Conservation (phyloP, 2,797 vertebrate genomes). For the Semaprochilodus insignis region DNA sequence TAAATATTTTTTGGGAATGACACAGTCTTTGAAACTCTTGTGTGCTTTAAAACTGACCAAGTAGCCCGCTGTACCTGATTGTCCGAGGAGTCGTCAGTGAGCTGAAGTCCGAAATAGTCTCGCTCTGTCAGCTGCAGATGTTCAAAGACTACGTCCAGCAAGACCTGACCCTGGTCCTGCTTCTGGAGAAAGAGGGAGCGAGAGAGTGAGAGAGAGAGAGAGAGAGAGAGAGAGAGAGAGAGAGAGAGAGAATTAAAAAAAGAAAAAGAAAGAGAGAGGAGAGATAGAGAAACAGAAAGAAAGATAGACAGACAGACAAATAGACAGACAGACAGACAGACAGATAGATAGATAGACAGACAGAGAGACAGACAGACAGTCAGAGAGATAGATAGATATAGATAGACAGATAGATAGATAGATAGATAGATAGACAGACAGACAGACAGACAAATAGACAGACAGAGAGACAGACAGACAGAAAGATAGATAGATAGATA, state of each 20-base stretch:
- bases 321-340: no score
- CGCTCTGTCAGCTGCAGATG: constrained; percentile 97
- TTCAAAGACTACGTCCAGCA: constrained; percentile 94
- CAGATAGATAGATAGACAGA: no score
- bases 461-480: background rate
- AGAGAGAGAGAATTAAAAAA: constrained; percentile 21
- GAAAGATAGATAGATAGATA: background rate
- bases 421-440: no score
- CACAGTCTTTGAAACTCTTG: background rate
- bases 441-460: background rate
- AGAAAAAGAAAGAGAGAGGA: background rate
- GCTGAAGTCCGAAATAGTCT: constrained; percentile 97
- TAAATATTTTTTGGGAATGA: no score
- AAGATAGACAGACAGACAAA: background rate
- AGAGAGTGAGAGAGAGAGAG: constrained; percentile 8
- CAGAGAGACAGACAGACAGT: no score
- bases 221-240: background rate
- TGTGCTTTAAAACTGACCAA: background rate
- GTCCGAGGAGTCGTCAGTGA: constrained; percentile 92
- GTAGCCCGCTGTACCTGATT: constrained; percentile 79
- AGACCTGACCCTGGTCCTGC: constrained; percentile 92
- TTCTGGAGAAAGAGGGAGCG: constrained; percentile 80
- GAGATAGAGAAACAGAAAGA: background rate
- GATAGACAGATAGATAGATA: no score
- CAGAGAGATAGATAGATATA: background rate